Evolutionary conservation across 1,140 invertebrate genomes (phyloP).

Genomic region (Pseudobourletiella spinata): DNA sequence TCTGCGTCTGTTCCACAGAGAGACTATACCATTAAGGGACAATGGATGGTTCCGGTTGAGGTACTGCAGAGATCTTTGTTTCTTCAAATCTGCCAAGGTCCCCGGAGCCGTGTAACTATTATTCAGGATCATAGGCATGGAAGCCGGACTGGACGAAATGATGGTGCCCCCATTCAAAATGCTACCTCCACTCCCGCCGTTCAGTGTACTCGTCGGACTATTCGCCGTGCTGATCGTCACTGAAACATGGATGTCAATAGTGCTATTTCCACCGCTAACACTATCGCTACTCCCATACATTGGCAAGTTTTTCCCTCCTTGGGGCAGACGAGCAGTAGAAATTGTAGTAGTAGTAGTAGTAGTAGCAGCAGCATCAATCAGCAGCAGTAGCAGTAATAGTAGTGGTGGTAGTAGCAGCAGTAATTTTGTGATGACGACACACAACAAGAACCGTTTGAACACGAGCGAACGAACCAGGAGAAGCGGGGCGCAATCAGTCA

Average conservation of each 20-base stretch:
- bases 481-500: too few species aligned
- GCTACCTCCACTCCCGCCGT: background rate
- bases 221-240: constrained; percentile 38
- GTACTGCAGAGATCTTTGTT: constrained; percentile 40
- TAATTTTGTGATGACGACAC: background rate
- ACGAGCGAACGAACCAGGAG: background rate
- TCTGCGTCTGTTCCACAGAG: too few species aligned
- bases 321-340: background rate
- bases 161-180: background rate
- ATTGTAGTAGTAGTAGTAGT: background rate
- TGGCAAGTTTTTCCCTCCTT: constrained; percentile 15
- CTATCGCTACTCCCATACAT: constrained; percentile 24
- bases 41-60: constrained; percentile 23
- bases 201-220: constrained; percentile 7
- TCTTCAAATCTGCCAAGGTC: constrained; percentile 44
- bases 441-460: too few species aligned
- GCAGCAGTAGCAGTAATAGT: background rate
- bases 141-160: background rate
- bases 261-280: constrained; percentile 32
- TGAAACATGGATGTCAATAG: constrained; percentile 40
- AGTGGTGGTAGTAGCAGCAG: background rate
- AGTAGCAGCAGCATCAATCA: background rate
- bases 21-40: constrained; percentile 21
- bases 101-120: constrained; percentile 36
- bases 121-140: constrained; percentile 3